Evolutionary conservation across 2,888 invertebrate species (phyloP), one percentile per base, ranked within the genome.

Genomic region (Pammene aurita): DNA sequence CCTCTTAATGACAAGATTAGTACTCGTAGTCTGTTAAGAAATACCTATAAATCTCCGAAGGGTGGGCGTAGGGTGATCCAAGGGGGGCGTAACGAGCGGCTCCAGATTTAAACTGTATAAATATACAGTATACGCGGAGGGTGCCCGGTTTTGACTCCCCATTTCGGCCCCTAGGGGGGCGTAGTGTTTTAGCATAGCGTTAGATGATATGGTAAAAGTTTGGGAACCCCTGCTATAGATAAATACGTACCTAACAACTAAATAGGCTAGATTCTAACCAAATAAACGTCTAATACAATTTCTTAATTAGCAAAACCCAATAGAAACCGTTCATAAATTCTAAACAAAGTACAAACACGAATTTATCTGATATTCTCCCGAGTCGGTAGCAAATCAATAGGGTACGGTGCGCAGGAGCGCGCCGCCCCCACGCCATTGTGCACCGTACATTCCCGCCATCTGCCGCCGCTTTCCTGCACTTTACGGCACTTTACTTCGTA

Each of bases 361-460:
- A 83, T 84, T 85, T 84, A 84, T 82, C 78, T 77, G 76, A 80
- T 77, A 77, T 78, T 79, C 80, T 78, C 76, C 76, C 63, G 73
- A 72, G 75, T 76, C 80, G 77, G 78, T 75, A 82, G 82, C 78
- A 77, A 82, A 81, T 83, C 81, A 80, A 80, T 71, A 69, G 72
- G 65, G 64, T 41, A 35, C 46, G 26, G 14, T 18, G 35, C 61
- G 55, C 66, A 72, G 67, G 72, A 48, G 74, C 77, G 75, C 50
- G 67, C 80, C 87, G 86, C 88, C 88, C 84, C 84, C 88, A 78
- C 84, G 71, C 84, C 76, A 87, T 88, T 88, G 87, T 88, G 74
- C 74, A 74, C 74, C 64, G 50, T 26, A 52, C 62, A 62, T 71
- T 75, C 76, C 78, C 77, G 81, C 81, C 85, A 81, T 83, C 85